These are phyloP conservation scores for Gila orcuttii DNA, from an alignment of 2,113 vertebrate genomes.

Conservation along the genomic window DNA sequence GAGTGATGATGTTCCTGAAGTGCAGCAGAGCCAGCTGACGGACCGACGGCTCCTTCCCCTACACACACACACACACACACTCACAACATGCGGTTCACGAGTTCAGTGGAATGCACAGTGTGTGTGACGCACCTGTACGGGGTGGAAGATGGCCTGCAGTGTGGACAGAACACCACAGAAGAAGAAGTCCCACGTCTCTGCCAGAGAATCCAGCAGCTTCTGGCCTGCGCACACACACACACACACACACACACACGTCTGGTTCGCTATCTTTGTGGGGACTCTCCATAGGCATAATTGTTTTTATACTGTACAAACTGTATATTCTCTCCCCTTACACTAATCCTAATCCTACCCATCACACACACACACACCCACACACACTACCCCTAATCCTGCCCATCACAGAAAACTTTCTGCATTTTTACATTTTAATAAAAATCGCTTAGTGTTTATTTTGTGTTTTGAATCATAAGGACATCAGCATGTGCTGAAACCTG, in stretches of 20 bases:
- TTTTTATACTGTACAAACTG: no score
- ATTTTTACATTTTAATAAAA: no score
- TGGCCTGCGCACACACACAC: constrained; percentile 78
- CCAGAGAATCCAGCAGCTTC: constrained; percentile 94
- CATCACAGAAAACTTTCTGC: background rate
- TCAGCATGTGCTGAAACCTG: no score
- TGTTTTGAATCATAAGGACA: no score
- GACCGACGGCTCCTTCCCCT: constrained; percentile 83
- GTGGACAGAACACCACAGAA: constrained; percentile 95
- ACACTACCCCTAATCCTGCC: no score
- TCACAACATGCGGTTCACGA: background rate
- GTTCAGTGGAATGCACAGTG: no score
- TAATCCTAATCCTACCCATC: no score
- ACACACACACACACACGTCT: background rate
- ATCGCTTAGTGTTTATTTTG: no score
- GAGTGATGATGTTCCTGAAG: constrained; percentile 93
- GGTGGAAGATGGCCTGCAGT: constrained; percentile 96
- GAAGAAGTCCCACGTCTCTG: constrained; percentile 98
- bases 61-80: background rate
- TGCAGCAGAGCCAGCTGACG: constrained; percentile 92
- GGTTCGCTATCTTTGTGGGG: no score
- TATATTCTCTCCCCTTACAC: no score
- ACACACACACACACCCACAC: no score
- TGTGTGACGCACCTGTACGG: constrained; percentile 84
- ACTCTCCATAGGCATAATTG: no score